phyloP scores from a whole-genome alignment of 2,888 invertebrate species.

The Tholera decimalis region DNA sequence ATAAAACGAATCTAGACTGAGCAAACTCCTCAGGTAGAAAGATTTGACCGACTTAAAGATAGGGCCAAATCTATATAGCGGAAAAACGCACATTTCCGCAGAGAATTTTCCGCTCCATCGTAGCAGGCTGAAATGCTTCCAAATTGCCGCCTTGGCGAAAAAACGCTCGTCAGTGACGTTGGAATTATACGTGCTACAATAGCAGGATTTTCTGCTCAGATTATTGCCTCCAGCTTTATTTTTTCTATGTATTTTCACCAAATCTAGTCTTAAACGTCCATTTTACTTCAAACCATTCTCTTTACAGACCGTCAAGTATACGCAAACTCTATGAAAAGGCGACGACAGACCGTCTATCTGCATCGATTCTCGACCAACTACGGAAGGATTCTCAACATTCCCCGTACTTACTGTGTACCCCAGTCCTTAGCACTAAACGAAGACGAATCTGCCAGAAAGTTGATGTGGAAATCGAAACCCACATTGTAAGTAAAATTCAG shows the following conservation, averaged over 20 bases:
- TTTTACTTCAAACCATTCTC: background rate
- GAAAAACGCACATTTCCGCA: conserved; percentile 1
- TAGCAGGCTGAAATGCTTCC: conserved; percentile 19
- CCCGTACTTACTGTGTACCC: conserved; percentile 95
- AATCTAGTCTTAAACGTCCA: background rate
- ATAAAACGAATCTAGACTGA: conserved; percentile 4
- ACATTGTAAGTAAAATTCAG: conserved; percentile 93
- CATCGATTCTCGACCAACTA: conserved; percentile 93
- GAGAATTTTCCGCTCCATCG: conserved; percentile 13
- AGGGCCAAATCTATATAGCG: background rate
- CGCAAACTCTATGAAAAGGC: conserved; percentile 95
- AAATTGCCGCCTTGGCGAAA: conserved; percentile 19
- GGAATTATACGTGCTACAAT: conserved; percentile 16
- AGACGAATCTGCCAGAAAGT: conserved; percentile 93
- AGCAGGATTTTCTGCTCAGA: conserved; percentile 9
- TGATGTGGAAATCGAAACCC: conserved; percentile 96
- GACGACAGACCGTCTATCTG: conserved; percentile 93
- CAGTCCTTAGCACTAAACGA: conserved; percentile 94
- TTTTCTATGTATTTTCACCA: conserved; percentile 1
- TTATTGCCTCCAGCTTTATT: background rate
- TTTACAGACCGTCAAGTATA: conserved; percentile 93
- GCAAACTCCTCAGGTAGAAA: background rate
- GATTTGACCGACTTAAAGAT: background rate
- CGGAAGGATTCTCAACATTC: conserved; percentile 92
- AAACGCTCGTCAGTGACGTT: background rate